Percentiles rank a stretch among this genome's conserved stretches.
phyloP scores from a whole-genome alignment of 1,140 invertebrate genomes.

The Heliconius hewitsoni region DNA sequence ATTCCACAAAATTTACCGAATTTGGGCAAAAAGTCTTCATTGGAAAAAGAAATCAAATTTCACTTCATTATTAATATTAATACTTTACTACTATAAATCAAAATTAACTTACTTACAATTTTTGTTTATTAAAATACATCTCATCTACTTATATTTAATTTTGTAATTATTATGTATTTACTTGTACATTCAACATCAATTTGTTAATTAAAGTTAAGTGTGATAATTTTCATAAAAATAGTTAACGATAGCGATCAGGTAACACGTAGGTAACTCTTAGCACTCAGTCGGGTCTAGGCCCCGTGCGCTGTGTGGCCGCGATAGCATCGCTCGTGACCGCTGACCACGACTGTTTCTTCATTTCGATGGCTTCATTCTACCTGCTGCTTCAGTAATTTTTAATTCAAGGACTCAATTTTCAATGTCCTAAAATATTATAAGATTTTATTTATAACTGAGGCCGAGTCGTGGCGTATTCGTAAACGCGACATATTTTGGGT shows the following conservation, averaged over 20 bases:
- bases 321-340: slow-evolving; percentile 67
- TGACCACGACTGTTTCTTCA: slow-evolving; percentile 51
- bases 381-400: slow-evolving; percentile 19
- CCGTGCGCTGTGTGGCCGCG: slow-evolving; percentile 50
- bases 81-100: too few species aligned
- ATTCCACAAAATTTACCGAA: too few species aligned
- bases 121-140: too few species aligned
- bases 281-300: slow-evolving; percentile 45
- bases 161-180: too few species aligned
- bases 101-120: too few species aligned
- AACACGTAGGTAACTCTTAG: slow-evolving; percentile 31
- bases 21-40: too few species aligned
- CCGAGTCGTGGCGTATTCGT: too few species aligned
- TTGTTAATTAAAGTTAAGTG: neutral
- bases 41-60: too few species aligned
- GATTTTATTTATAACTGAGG: too few species aligned
- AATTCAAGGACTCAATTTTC: neutral
- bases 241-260: slow-evolving; percentile 40
- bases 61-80: too few species aligned
- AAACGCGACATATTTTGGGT: too few species aligned
- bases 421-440: neutral
- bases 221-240: slow-evolving; percentile 42
- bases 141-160: too few species aligned
- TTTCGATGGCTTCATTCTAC: slow-evolving; percentile 63
- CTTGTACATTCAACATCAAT: neutral